These are phyloP conservation scores for Andrena chrysosceles DNA, from an alignment of 2,888 invertebrate species.

Conservation along the genomic window DNA sequence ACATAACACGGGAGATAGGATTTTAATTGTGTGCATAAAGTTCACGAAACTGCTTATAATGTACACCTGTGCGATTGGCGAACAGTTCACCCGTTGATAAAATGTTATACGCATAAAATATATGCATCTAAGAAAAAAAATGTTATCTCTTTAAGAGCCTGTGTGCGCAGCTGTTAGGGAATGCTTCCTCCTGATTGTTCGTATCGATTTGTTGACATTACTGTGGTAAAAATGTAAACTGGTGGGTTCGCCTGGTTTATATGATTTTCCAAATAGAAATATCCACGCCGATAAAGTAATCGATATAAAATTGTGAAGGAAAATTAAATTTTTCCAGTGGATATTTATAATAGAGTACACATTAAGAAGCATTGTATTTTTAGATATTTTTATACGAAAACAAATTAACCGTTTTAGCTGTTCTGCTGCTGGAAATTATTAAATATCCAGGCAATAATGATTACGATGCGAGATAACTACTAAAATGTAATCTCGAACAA, in stretches of 20 bases:
- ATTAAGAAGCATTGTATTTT: no score
- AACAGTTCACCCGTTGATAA: not conserved
- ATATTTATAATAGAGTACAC: no score
- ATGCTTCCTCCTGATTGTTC: constrained; percentile 28
- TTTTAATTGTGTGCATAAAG: no score
- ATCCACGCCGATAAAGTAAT: not conserved
- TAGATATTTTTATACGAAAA: no score
- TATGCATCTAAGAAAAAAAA: constrained; percentile 1
- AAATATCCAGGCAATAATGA: not conserved
- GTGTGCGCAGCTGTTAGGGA: constrained; percentile 29
- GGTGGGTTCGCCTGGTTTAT: not conserved
- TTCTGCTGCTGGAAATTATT: not conserved
- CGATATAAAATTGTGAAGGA: not conserved
- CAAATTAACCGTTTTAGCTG: no score
- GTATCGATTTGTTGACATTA: constrained; percentile 64
- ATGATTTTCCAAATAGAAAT: not conserved
- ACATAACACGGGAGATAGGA: no score
- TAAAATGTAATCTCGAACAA: no score
- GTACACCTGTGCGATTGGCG: not conserved
- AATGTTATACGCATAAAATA: not conserved
- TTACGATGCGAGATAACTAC: not conserved
- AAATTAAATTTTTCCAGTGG: not conserved
- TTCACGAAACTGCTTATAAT: no score
- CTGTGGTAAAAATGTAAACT: not conserved
- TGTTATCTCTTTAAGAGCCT: constrained; percentile 14